Conservation (phyloP, 2,797 vertebrate species). For the Ctenopoma kingsleyae region DNA sequence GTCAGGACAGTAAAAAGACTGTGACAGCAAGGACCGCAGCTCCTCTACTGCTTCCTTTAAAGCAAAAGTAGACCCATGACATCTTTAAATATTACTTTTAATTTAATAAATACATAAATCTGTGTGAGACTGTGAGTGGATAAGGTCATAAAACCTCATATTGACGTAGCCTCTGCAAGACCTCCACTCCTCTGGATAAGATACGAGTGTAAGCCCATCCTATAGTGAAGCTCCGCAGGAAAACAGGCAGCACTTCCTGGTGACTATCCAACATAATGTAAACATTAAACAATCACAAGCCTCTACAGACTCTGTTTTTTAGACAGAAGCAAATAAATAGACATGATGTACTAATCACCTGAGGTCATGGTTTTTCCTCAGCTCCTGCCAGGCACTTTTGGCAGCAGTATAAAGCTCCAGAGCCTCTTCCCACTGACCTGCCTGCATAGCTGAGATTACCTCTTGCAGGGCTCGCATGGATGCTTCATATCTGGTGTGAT, state of each 20-base stretch:
- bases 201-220: conserved; percentile 95
- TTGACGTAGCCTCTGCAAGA: conserved; percentile 91
- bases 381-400: conserved; percentile 84
- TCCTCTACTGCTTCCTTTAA: conserved; percentile 90
- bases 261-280: conserved; percentile 75
- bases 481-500: conserved; percentile 85
- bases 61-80: not conserved
- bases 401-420: conserved; percentile 84
- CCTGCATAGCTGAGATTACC: conserved; percentile 86
- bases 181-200: conserved; percentile 91
- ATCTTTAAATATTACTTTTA: not conserved
- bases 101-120: not conserved
- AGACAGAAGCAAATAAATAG: conserved; percentile 7
- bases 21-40: conserved; percentile 88
- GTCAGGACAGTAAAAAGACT: conserved; percentile 90
- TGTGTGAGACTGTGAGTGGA: not conserved
- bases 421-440: conserved; percentile 91
- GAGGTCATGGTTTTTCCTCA: conserved; percentile 83
- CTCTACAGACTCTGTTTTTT: not conserved
- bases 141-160: conserved; percentile 86
- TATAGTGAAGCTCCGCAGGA: conserved; percentile 91
- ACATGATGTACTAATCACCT: conserved; percentile 80
- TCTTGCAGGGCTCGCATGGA: conserved; percentile 89
- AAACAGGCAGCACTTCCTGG: conserved; percentile 88
- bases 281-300: not conserved